Conservation (phyloP, 2,797 vertebrate species). For the Avahi laniger region DNA sequence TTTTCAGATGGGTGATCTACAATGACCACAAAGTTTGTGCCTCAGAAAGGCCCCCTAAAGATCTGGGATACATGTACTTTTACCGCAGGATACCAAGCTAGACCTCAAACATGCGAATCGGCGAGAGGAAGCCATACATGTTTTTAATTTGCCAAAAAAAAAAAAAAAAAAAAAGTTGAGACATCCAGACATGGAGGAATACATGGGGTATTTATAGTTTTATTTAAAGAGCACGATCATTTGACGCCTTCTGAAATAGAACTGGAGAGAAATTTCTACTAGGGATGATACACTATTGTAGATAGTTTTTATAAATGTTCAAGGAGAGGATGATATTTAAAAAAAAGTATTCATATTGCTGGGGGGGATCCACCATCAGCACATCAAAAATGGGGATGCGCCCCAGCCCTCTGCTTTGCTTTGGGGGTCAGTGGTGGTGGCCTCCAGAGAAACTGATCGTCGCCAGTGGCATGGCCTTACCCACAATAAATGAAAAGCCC, state of each 20-base stretch:
- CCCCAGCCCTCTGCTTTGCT: not conserved
- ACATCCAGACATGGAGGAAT: slow-evolving; percentile 80
- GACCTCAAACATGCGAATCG: slow-evolving; percentile 75
- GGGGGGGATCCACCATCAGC: slow-evolving; percentile 62
- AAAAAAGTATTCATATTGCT: slow-evolving; percentile 64
- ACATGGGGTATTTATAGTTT: slow-evolving; percentile 83
- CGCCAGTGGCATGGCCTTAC: slow-evolving; percentile 38
- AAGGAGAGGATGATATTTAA: slow-evolving; percentile 67
- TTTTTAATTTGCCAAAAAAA: slow-evolving; percentile 84
- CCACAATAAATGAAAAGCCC: slow-evolving; percentile 30
- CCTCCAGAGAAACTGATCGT: not conserved
- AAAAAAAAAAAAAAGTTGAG: slow-evolving; percentile 80
- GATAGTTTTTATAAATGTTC: slow-evolving; percentile 80
- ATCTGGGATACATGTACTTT: slow-evolving; percentile 99
- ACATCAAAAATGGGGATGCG: slow-evolving; percentile 43
- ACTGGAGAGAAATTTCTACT: slow-evolving; percentile 80
- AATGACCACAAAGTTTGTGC: slow-evolving; percentile 98
- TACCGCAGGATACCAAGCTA: slow-evolving; percentile 96
- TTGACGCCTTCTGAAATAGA: slow-evolving; percentile 81
- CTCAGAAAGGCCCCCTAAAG: slow-evolving; percentile 97
- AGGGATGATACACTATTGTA: slow-evolving; percentile 72
- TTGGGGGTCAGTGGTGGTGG: slow-evolving; percentile 1
- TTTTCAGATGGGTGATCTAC: slow-evolving; percentile 97
- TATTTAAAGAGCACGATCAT: slow-evolving; percentile 81
- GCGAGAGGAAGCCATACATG: slow-evolving; percentile 86